Percentiles rank a stretch among this genome's conserved stretches.
phyloP scores from a whole-genome alignment of 2,888 invertebrate species.

The Ennomos quercinarius region DNA sequence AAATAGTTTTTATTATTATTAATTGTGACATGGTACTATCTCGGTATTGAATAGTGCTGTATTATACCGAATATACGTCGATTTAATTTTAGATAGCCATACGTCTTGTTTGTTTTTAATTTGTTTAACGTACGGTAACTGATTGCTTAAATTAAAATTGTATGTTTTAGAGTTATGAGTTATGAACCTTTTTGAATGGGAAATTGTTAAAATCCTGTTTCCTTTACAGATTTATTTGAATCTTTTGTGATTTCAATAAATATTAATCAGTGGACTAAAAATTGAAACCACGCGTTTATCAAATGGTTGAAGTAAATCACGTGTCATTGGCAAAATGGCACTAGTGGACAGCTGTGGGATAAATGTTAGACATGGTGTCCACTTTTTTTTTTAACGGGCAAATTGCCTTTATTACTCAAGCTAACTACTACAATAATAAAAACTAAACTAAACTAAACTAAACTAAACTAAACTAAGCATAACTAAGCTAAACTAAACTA shows the following conservation, averaged over 20 bases:
- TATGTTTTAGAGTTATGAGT: slow-evolving; percentile 30
- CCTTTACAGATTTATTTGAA: slow-evolving; percentile 4
- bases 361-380: too few relatives aligned
- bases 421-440: too few relatives aligned
- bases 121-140: slow-evolving; percentile 45
- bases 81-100: slow-evolving; percentile 59
- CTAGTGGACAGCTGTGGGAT: too few relatives aligned
- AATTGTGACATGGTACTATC: slow-evolving; percentile 9
- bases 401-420: too few relatives aligned
- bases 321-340: too few relatives aligned
- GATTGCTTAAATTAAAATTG: slow-evolving; percentile 46
- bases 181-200: slow-evolving; percentile 37
- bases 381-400: too few relatives aligned
- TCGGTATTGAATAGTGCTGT: not conserved
- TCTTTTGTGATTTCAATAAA: slow-evolving; percentile 3
- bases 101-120: slow-evolving; percentile 51
- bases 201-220: slow-evolving; percentile 3
- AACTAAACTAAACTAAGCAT: too few relatives aligned
- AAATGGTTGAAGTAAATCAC: too few relatives aligned
- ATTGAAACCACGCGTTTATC: too few relatives aligned
- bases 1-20: not conserved
- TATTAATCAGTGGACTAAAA: not conserved
- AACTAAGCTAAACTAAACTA: too few relatives aligned
- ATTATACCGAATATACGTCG: slow-evolving; percentile 33
- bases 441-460: too few relatives aligned